A percentile compares a stretch with the other conserved stretches of the same genome.
These are phyloP conservation scores for Calypte anna DNA, from an alignment of 2,113 vertebrate species.

Conservation along the genomic window DNA sequence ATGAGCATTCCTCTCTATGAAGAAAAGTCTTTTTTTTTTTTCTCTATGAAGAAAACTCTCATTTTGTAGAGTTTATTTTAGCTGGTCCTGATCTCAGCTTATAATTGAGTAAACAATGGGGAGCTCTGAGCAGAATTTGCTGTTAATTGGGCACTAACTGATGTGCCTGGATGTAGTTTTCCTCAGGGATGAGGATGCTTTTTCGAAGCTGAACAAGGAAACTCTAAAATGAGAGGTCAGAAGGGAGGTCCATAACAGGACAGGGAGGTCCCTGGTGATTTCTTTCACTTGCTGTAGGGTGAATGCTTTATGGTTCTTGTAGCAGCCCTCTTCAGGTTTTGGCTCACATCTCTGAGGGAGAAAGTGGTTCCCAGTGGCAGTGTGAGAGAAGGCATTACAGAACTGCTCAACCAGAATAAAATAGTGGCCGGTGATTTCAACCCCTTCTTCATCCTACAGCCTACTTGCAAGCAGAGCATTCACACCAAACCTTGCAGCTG, in stretches of 20 bases:
- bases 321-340: neutral
- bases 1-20: neutral
- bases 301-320: neutral
- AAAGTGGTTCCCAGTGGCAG: neutral
- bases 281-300: neutral
- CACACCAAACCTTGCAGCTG: neutral
- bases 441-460: neutral
- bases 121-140: neutral
- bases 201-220: neutral
- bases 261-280: neutral
- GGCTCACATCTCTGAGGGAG: neutral
- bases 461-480: neutral
- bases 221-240: neutral
- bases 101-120: neutral
- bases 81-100: neutral
- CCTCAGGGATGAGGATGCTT: neutral
- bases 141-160: neutral
- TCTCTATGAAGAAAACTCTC: no score
- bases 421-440: fast-evolving
- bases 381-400: neutral
- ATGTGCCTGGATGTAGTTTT: neutral
- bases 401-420: neutral
- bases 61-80: neutral
- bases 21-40: no score
- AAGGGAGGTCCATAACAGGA: neutral